These are phyloP conservation scores for Hippopotamyrus pictus DNA, from an alignment of 2,797 vertebrate species.

Conservation along the genomic window DNA sequence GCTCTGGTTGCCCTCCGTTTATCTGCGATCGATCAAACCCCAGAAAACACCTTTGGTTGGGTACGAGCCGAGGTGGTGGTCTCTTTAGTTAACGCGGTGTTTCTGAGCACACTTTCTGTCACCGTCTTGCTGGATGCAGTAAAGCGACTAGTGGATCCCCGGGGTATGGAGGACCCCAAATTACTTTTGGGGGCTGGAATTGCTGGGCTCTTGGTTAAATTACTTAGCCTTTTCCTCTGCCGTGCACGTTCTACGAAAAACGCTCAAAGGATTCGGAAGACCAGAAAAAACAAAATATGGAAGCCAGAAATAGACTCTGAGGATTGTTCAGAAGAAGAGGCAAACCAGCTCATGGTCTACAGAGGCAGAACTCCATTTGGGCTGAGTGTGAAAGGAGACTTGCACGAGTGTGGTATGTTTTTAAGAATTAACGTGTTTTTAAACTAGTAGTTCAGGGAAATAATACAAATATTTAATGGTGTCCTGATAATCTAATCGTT, in stretches of 20 bases:
- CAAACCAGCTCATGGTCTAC: conserved; percentile 81
- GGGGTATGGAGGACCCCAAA: conserved; percentile 69
- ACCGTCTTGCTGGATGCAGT: conserved; percentile 74
- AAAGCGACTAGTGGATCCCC: conserved; percentile 71
- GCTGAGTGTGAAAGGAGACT: conserved; percentile 28
- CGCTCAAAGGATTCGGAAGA: conserved; percentile 60
- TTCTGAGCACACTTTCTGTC: conserved; percentile 75
- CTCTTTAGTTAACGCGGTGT: conserved; percentile 74
- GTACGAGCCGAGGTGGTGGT: conserved; percentile 78
- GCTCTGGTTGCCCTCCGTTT: conserved; percentile 73
- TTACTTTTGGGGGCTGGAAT: conserved; percentile 69
- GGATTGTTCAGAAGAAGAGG: conserved; percentile 66
- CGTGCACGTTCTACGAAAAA: conserved; percentile 63
- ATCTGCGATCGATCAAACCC: conserved; percentile 64
- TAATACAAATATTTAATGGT: neutral
- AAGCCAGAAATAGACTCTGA: conserved; percentile 49
- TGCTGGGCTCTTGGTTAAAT: conserved; percentile 69
- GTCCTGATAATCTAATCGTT: neutral
- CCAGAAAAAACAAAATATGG: conserved; percentile 44
- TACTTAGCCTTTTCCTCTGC: conserved; percentile 65
- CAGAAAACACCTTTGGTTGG: conserved; percentile 75
- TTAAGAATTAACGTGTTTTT: neutral
- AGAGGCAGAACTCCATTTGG: conserved; percentile 61
- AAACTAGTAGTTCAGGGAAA: neutral
- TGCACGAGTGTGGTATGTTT: neutral